phyloP scores from a whole-genome alignment of 2,113 vertebrate species.

The Noturus placidus region DNA sequence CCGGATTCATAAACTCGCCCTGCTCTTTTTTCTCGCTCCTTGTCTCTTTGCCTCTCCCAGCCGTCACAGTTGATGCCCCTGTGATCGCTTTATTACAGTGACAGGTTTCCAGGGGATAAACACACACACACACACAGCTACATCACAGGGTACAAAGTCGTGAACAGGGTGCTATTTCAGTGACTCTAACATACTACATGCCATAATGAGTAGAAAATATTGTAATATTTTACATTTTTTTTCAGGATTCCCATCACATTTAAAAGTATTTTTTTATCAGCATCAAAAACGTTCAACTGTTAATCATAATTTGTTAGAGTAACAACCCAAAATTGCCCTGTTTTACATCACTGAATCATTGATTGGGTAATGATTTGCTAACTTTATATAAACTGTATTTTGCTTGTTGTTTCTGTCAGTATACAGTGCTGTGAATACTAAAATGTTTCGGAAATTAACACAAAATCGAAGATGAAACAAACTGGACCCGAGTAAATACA shows the following conservation, averaged over 20 bases:
- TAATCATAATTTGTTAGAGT: background rate
- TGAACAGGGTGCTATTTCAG: background rate
- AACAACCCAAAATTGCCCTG: too few relatives aligned
- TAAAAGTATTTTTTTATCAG: background rate
- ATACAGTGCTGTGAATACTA: too few relatives aligned
- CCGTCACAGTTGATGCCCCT: constrained; percentile 22
- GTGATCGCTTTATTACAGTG: constrained; percentile 50
- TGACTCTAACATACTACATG: background rate
- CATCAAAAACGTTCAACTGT: background rate
- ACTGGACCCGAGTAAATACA: too few relatives aligned
- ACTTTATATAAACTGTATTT: too few relatives aligned
- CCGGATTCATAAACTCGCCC: background rate
- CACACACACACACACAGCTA: constrained; percentile 43
- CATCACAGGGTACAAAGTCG: background rate
- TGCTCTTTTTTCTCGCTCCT: background rate
- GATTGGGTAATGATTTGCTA: too few relatives aligned
- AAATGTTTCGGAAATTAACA: too few relatives aligned
- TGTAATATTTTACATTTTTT: too few relatives aligned
- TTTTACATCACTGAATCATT: too few relatives aligned
- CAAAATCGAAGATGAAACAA: too few relatives aligned
- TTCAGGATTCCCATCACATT: background rate
- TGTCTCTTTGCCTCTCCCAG: background rate
- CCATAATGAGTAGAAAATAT: background rate
- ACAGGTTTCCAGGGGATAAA: constrained; percentile 30
- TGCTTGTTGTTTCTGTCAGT: too few relatives aligned